Conservation (phyloP, 2,888 invertebrate genomes). For the Boloria selene region DNA sequence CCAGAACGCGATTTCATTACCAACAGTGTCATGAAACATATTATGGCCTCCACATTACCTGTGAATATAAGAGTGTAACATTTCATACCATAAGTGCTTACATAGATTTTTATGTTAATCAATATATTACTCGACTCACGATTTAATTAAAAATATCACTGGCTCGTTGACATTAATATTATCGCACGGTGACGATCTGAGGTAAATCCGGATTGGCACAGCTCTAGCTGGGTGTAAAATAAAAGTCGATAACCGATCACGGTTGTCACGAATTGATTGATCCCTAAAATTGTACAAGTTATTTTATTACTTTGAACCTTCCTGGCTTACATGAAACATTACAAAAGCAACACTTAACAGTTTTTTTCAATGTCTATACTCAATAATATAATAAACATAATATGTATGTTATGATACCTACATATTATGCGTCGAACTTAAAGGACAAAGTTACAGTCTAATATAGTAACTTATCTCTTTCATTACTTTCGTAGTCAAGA, state of each 20-base stretch:
- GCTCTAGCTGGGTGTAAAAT: constrained; percentile 55
- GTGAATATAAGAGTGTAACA: background rate
- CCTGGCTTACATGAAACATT: background rate
- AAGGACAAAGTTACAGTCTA: no score
- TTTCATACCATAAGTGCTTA: background rate
- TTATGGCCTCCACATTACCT: no score
- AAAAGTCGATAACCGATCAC: constrained; percentile 60
- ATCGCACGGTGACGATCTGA: constrained; percentile 59
- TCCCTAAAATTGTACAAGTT: constrained; percentile 8
- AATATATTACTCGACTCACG: constrained; percentile 10
- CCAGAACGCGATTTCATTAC: no score
- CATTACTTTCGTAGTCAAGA: no score
- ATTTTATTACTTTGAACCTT: background rate
- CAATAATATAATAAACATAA: no score
- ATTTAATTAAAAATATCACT: constrained; percentile 41
- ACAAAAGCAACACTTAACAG: no score
- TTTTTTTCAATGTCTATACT: no score
- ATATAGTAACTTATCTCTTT: no score
- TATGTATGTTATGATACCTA: no score
- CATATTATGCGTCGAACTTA: no score
- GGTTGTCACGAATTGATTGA: constrained; percentile 52
- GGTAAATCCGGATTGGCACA: constrained; percentile 55
- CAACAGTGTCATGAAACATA: no score
- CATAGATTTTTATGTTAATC: background rate
- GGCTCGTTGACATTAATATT: constrained; percentile 43